These are phyloP conservation scores for Acleris laterana DNA, from an alignment of 2,888 invertebrate genomes.

Conservation along the genomic window DNA sequence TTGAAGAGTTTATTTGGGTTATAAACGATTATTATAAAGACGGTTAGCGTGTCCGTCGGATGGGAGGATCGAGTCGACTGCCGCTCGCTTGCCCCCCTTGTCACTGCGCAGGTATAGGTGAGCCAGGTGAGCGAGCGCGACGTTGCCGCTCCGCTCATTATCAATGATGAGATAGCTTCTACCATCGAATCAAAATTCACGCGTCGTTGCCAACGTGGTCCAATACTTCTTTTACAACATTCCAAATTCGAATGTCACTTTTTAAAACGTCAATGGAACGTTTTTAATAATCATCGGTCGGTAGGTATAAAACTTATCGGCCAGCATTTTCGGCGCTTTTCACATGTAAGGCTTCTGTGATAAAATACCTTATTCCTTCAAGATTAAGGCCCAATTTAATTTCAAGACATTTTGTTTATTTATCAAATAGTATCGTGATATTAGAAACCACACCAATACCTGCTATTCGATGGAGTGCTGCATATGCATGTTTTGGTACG, in stretches of 20 bases:
- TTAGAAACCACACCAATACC: conserved; percentile 32
- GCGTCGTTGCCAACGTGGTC: conserved; percentile 63
- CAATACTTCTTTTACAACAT: conserved; percentile 55
- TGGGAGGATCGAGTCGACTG: conserved; percentile 72
- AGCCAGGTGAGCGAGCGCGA: conserved; percentile 77
- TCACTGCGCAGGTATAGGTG: conserved; percentile 78
- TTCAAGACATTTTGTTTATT: conserved; percentile 12
- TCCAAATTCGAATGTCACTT: conserved; percentile 44
- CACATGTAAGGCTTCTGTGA: conserved; percentile 1
- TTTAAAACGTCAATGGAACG: conserved; percentile 55
- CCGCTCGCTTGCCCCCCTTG: conserved; percentile 75
- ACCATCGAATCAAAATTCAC: conserved; percentile 67
- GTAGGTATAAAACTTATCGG: conserved; percentile 7
- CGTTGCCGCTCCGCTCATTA: conserved; percentile 82
- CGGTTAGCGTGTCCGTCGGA: conserved; percentile 64
- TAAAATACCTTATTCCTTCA: not conserved
- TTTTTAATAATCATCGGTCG: conserved; percentile 22
- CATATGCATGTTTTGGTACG: conserved; percentile 28
- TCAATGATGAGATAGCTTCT: conserved; percentile 79
- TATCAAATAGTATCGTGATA: conserved; percentile 25
- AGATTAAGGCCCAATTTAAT: not conserved
- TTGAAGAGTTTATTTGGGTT: conserved; percentile 51
- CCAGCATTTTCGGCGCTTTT: conserved; percentile 31
- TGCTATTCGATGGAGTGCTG: conserved; percentile 18
- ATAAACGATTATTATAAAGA: conserved; percentile 53